Conservation (phyloP, 1,140 invertebrate species). For the Lethrus apterus region DNA sequence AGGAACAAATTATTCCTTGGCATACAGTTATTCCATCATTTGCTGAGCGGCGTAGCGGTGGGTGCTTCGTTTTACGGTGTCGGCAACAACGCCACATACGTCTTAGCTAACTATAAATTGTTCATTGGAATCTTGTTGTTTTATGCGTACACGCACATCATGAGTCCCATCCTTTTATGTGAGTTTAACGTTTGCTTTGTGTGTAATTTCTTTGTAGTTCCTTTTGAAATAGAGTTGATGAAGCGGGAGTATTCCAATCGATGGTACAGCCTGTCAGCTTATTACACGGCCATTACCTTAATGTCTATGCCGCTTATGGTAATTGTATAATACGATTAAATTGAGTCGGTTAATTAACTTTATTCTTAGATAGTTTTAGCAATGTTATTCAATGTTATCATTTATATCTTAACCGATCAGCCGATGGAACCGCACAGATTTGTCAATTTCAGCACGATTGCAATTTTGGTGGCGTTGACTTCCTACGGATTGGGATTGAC, state of each 20-base stretch:
- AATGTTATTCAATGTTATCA: not conserved
- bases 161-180: constrained; percentile 10
- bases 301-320: constrained; percentile 6
- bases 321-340: not conserved
- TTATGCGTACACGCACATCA: constrained; percentile 3
- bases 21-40: constrained; percentile 4
- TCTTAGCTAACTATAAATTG: constrained; percentile 1
- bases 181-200: not conserved
- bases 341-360: not conserved
- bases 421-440: constrained; percentile 44
- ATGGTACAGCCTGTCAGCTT: constrained; percentile 12
- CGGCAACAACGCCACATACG: not conserved
- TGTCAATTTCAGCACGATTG: constrained; percentile 44
- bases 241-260: constrained; percentile 9
- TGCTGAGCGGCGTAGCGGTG: not conserved
- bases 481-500: constrained; percentile 4
- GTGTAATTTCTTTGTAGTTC: constrained; percentile 9
- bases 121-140: not conserved
- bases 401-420: constrained; percentile 11
- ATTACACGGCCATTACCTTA: constrained; percentile 3
- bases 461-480: constrained; percentile 47
- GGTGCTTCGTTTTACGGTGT: not conserved
- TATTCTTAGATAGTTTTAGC: not conserved
- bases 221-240: constrained; percentile 4
- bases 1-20: constrained; percentile 6